Base-by-base conservation (phyloP, 2,797 vertebrate species). In the Intellagama lesueurii region DNA sequence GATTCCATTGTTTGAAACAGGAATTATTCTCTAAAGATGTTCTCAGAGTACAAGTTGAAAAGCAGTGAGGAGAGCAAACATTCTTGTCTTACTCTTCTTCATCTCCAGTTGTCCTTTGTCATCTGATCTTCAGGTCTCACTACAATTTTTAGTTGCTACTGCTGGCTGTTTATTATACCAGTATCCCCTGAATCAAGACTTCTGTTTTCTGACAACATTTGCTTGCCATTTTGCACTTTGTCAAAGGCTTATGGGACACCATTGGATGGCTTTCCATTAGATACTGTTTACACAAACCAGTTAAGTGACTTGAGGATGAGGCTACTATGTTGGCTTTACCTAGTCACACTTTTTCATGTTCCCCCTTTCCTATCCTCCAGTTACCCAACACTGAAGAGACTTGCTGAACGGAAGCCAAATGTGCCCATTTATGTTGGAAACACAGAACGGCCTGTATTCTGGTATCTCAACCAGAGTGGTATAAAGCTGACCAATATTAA, bases 341-440 rank as follows among this genome's bases (percentile, higher is more conserved):
- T 60, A 73, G 4, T 73, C 9, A 32, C 22, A 3, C 11, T 44
- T 87, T 60, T 86, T 77, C 14, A 56, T 24, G 2, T 77, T 86
- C 52, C 7, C 9, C 5, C 89, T 49, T 40, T 32, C 66, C 4
- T 82, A 47, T 17, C 90, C 69, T 93, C 49, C 89, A 98, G 98
- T 86, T 98, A 98, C 87, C 97, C 97, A 0, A 98, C 98, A 0
- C 93, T 98, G 84, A 96, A 92, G 87, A 93, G 91, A 16, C 93
- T 98, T 84, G 94, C 97, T 24, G 90, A 96, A n/a, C 96, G 90
- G 88, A 95, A 96, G 87, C 95, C 97, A 19, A 96, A 98, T 81
- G n/a, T 96, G 76, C 97, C 97, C 52, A 98, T 98, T 90, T 98
- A 97, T 70, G 98, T 98, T 14, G 98, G 97, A 2, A 95, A 98